These are phyloP conservation scores for Lerema accius DNA, from an alignment of 1,140 invertebrate genomes.

Conservation along the genomic window DNA sequence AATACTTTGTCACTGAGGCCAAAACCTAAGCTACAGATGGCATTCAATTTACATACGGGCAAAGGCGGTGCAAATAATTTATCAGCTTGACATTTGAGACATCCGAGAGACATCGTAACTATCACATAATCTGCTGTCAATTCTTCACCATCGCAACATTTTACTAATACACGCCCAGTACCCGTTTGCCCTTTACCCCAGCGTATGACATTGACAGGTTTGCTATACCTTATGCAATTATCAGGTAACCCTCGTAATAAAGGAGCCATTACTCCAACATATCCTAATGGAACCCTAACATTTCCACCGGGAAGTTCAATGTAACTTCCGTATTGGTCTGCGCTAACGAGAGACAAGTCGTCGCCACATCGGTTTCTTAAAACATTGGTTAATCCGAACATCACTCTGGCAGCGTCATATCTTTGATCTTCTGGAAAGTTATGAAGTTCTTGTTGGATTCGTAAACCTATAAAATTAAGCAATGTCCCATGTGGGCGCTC, in stretches of 20 bases:
- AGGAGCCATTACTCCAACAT: slow-evolving; percentile 85
- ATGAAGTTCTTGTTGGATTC: slow-evolving; percentile 86
- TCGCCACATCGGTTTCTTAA: slow-evolving; percentile 85
- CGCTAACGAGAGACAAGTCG: slow-evolving; percentile 85
- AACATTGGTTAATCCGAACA: slow-evolving; percentile 86
- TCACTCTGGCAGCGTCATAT: slow-evolving; percentile 86
- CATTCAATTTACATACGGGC: slow-evolving; percentile 88
- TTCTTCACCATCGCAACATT: slow-evolving; percentile 88
- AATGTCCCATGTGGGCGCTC: slow-evolving; percentile 84
- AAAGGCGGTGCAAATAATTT: slow-evolving; percentile 90
- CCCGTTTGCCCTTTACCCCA: slow-evolving; percentile 84
- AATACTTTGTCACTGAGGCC: slow-evolving; percentile 92
- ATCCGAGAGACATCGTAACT: slow-evolving; percentile 91
- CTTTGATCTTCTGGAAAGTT: slow-evolving; percentile 87
- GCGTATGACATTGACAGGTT: slow-evolving; percentile 84
- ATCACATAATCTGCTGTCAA: slow-evolving; percentile 91
- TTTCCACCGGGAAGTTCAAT: slow-evolving; percentile 87
- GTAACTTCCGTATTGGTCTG: slow-evolving; percentile 86
- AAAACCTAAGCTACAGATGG: slow-evolving; percentile 90
- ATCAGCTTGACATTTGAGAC: slow-evolving; percentile 89
- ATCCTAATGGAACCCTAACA: slow-evolving; percentile 85
- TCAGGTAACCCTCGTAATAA: slow-evolving; percentile 84
- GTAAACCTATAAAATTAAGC: slow-evolving; percentile 85
- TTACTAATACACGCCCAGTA: slow-evolving; percentile 83
- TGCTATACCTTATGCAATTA: slow-evolving; percentile 83